Base-by-base conservation (phyloP, 37 sponge, comb jelly and placozoan species). In the Aplysina aerophoba region DNA sequence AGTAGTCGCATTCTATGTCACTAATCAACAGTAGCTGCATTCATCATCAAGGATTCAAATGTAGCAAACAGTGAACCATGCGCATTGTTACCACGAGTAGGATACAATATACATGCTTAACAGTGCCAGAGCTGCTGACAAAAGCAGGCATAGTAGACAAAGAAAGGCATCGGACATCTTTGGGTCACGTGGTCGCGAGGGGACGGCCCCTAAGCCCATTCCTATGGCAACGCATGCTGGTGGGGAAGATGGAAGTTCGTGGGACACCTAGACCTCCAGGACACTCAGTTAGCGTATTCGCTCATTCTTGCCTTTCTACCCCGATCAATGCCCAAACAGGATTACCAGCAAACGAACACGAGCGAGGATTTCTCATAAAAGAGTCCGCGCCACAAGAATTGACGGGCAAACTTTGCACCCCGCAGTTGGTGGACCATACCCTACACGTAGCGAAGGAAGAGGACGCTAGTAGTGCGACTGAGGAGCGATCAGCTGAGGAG, bases 1-100 rank as follows among this genome's bases (percentile, higher is more conserved):
- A 82, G 67, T 89, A 97, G 65, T 97, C 97, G 87, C 90, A 97
- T 39, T 97, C 95, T 54, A 97, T 67, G 66, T 97, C 97, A 28
- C 95, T 90, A 25, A 97, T 63, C 15, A 79, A 53, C 17, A 97
- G 90, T 12, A 97, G 85, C 96, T 95, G 61, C 20, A 28, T 25
- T 83, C 2, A 11, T 15, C 15, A 54, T 59, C 21, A 86, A 79
- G 82, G 59, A 24, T 33, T 1, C 20, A 57, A 30, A 55, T 27
- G 36, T 1, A n/a, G 34, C 41, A 68, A 31, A 21, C 33, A 60
- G n/a, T 63, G 4, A 55, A n/a, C 14, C 5, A 67, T 0, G 16
- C 34, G 34, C 27, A 50, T 25, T 84, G 22, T 50, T 2, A 25
- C 8, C 57, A 39, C 24, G 53, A 12, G 55, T 36, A 37, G 95